phyloP scores from a whole-genome alignment of 2,113 vertebrate species.

The Symphodus melops region DNA sequence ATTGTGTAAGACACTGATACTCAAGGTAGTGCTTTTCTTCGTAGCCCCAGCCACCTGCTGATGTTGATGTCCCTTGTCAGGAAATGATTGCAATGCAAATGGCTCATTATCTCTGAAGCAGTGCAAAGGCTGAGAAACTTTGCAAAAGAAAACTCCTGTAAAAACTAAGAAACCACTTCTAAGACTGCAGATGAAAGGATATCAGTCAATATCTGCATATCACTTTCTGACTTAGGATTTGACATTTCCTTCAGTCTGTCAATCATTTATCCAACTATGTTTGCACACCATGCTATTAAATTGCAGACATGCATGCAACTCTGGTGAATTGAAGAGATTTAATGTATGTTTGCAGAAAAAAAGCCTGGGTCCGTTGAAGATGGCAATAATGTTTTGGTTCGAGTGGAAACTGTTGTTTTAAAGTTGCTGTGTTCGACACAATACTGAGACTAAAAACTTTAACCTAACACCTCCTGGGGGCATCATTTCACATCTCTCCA shows the following conservation, averaged over 20 bases:
- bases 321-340: constrained; percentile 7
- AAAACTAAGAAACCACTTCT: too few species aligned
- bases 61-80: constrained; percentile 43
- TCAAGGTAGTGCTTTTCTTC: constrained; percentile 53
- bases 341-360: not conserved
- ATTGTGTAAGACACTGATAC: constrained; percentile 13
- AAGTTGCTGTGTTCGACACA: too few species aligned
- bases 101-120: constrained; percentile 72
- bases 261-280: constrained; percentile 45
- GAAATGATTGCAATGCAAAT: constrained; percentile 71
- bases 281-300: too few species aligned
- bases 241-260: constrained; percentile 39
- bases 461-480: too few species aligned
- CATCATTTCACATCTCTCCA: too few species aligned
- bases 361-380: too few species aligned
- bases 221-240: constrained; percentile 26
- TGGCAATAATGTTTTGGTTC: too few species aligned
- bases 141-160: constrained; percentile 49
- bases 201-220: constrained; percentile 27
- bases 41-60: constrained; percentile 59
- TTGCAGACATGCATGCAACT: not conserved
- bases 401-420: too few species aligned
- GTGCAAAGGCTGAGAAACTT: constrained; percentile 65
- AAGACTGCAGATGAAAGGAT: too few species aligned
- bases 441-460: too few species aligned